Evolutionary conservation across 2,888 invertebrate species (phyloP), one percentile per base, ranked within the genome.

Genomic region (Andrena bicolor): DNA sequence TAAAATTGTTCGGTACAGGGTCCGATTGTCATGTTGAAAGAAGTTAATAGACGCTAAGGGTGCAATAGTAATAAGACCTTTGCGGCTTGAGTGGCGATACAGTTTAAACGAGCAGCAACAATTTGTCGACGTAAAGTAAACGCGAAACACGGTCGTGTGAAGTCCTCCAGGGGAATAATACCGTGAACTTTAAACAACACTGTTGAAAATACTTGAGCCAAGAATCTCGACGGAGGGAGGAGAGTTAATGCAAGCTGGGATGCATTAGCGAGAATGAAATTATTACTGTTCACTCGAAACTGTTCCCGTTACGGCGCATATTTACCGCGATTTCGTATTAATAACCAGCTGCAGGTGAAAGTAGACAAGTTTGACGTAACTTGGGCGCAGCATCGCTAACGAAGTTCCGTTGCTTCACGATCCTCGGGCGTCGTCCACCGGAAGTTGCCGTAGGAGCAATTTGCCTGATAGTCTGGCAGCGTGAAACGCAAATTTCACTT

Each of bases 301-400:
- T 66, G 79, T 58, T 75, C 61, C 51, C 49, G 64, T 70, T 77
- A 70, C 51, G 51, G 35, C 20, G 80, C 79, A 78, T 78, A 80
- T 78, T 80, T 80, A 78, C 80, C 65, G 60, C 48, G 80, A 71
- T 72, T 61, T 68, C 79, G 70, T 78, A 71, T 80, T 72, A 78
- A 80, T 71, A 72, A 66, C 66, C 71, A 71, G 78, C 69, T 70
- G 69, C 64, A 64, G 79, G 70, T 71, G 80, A 80, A 79, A 79
- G 80, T 81, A 73, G 79, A 49, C 66, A 56, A 80, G 72, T 80
- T 68, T 48, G 65, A 61, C 20, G 66, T 41, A 80, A 71, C 78
- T 78, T 20, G 53, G 66, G 20, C 65, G 63, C 32, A 30, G 64
- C 61, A 26, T 74, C 48, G 68, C 64, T 80, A 81, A 81, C 80